Evolutionary conservation across 2,797 vertebrate genomes (phyloP), one percentile per base, ranked within the genome.

Genomic region (Leptatherina wallacei): DNA sequence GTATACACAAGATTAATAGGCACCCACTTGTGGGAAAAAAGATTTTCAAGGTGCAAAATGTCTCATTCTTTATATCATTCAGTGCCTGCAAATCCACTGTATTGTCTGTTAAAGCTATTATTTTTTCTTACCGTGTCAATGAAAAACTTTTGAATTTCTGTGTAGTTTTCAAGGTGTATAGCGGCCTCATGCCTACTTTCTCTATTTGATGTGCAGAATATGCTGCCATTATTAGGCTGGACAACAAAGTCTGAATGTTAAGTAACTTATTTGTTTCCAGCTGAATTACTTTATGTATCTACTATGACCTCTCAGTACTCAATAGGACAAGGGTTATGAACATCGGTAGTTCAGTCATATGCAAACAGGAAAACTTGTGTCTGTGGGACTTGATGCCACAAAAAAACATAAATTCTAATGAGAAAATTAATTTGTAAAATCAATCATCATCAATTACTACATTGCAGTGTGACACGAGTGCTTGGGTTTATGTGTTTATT

Each of bases 361-460:
- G 78, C 89, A n/a, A 88, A 90, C 87, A 85, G 80, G 89, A 87
- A 80, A 76, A 80, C 78, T 77, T 85, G 75, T 83, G 83, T 81
- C 82, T 29, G 9, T 61, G 55, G 68, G 77, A 68, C 79, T 82
- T 74, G 66, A 77, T 75, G 64, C 32, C 51, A 68, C 69, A 76
- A 44, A n/a, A 78, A 52, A 85, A 82, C 80, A 90, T 93, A 71
- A 74, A 89, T 89, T 89, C 72, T 84, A 90, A 84, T 91, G 85
- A 82, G 65, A 75, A 71, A 85, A 91, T 93, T 88, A 86, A 94
- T 91, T 85, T 73, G 63, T 81, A 65, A 73, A 89, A 89, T 93
- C 85, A 83, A 77, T 92, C 78, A 78, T 63, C n/a, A 30, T 47
- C 73, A 67, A 85, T 94, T 88, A 61, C 89, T 92, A 77, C 69